Base-by-base conservation (phyloP, 2,888 invertebrate genomes). In the Didymodactylos carnosus region DNA sequence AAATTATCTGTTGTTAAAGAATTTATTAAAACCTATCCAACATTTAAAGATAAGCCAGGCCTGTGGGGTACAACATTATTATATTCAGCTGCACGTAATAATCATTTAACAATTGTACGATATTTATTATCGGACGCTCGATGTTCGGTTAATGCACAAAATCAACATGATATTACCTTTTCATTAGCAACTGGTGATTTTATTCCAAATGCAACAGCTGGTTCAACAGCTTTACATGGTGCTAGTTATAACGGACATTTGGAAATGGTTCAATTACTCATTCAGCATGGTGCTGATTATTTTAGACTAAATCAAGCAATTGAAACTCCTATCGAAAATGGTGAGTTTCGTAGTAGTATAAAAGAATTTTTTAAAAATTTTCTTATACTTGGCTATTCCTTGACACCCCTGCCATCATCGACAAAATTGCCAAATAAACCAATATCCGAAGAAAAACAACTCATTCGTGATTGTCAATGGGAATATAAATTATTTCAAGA, bases 201-300 rank as follows among this genome's bases (percentile, higher is more conserved):
- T n/a, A 10, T n/a, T 35, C 4, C 11, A 7, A 62, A 35, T 3
- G n/a, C 62, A 35, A 35, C 35, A 4, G 11, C 35, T n/a, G 62
- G 62, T 25, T 62, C 62, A 2, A 62, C 62, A 19, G 35, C 62
- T 35, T 62, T 62, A 35, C 62, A 62, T 62, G 16, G 35, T 1
- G 62, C 62, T 10, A 35, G 62, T 35, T 62, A 3, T 35, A 27
- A 62, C 3, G 29, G 29, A 35, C 35, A n/a, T 19, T 62, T 62
- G 11, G 1, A 62, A 7, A 62, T 35, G 29, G 62, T 62, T 2
- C 8, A 62, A 35, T 62, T 35, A n/a, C 13, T 62, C 16, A 29
- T 62, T 62, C 16, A 62, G 35, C 62, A 62, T 62, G 62, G 62
- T n/a, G 62, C 8, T 35, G 62, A 62, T n/a, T 62, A 62, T 62